These are phyloP conservation scores for Neosalanx taihuensis DNA, from an alignment of 2,797 vertebrate genomes.

Conservation along the genomic window DNA sequence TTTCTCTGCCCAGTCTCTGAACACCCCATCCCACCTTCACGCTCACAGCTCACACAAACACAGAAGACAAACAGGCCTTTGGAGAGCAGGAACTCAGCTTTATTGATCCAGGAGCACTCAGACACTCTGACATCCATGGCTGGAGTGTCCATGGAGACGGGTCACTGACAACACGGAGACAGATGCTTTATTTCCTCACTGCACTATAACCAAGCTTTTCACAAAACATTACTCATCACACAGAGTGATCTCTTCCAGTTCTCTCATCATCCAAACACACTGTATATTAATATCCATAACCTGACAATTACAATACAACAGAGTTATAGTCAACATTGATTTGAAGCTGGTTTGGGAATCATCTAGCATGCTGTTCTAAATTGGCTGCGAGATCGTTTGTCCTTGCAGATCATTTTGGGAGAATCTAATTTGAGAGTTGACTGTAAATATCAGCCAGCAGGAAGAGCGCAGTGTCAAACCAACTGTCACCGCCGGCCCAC, in stretches of 20 bases:
- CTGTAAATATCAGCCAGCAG: constrained; percentile 11
- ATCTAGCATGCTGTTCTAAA: not conserved
- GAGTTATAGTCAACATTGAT: not conserved
- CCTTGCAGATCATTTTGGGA: no score
- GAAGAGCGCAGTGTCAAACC: not conserved
- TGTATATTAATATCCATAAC: not conserved
- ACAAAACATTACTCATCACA: no score
- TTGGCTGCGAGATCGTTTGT: not conserved
- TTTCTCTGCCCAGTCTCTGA: not conserved
- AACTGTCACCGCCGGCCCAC: not conserved
- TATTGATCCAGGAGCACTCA: constrained; percentile 43
- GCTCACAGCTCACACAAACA: not conserved
- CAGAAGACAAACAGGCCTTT: not conserved
- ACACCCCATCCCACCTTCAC: not conserved
- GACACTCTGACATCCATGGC: constrained; percentile 12
- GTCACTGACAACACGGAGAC: not conserved
- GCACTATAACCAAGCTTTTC: no score
- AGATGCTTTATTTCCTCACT: not conserved
- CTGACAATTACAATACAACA: not conserved
- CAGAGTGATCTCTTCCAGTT: no score
- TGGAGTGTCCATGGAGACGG: not conserved
- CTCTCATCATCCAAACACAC: not conserved
- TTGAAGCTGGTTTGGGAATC: not conserved
- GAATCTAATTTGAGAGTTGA: no score
- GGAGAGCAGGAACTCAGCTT: constrained; percentile 14